Conservation (phyloP, 2,797 vertebrate species). For the Pipistrellus pygmaeus region DNA sequence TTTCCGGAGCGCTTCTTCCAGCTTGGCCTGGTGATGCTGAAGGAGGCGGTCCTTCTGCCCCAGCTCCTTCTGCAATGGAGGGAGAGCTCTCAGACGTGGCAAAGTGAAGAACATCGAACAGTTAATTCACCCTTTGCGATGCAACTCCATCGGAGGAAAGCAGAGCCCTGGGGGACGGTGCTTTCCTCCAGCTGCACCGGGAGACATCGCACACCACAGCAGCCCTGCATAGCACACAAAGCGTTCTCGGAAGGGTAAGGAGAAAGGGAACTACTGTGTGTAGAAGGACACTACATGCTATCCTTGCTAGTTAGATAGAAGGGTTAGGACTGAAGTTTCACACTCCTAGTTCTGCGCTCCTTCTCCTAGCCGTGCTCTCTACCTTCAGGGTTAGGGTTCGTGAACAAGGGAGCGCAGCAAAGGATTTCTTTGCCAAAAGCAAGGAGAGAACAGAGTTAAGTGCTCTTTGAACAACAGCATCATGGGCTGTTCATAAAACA, state of each 20-base stretch:
- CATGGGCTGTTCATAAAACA: not conserved
- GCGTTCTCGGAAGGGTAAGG: not conserved
- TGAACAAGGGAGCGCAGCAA: not conserved
- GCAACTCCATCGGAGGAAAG: not conserved
- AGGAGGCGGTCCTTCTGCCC: conserved; percentile 95
- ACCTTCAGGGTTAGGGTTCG: not conserved
- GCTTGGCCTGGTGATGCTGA: conserved; percentile 94
- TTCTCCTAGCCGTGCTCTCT: not conserved
- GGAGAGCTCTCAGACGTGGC: not conserved
- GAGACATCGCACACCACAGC: not conserved
- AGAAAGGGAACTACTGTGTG: not conserved
- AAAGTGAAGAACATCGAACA: not conserved
- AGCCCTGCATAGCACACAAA: not conserved
- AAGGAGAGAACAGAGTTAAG: not conserved
- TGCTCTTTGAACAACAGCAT: not conserved
- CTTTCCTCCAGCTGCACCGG: not conserved
- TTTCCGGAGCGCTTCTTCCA: conserved; percentile 94
- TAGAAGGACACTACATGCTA: not conserved
- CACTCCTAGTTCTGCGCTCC: not conserved
- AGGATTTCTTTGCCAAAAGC: not conserved
- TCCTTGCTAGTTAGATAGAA: not conserved
- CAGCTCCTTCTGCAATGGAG: conserved; percentile 92
- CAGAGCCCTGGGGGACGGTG: not conserved
- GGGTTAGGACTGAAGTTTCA: not conserved
- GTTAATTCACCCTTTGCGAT: not conserved